A percentile compares a stretch with the other conserved stretches of the same genome.
These are phyloP conservation scores for Cephalopholis sonnerati DNA, from an alignment of 2,113 vertebrate genomes.

Conservation along the genomic window DNA sequence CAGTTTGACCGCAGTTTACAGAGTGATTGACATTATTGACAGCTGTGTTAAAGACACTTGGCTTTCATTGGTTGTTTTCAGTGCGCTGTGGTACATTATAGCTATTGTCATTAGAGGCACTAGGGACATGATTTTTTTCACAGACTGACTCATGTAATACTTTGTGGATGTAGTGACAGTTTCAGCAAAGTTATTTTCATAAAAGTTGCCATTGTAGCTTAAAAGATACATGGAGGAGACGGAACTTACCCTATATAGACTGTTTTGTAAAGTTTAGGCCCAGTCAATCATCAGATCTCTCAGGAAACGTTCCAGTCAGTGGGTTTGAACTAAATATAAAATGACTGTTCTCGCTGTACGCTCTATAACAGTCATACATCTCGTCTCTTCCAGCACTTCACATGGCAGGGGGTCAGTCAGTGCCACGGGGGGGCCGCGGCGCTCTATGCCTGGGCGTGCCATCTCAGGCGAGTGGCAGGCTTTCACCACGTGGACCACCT, in stretches of 20 bases:
- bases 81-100: too few relatives aligned
- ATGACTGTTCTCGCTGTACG: slow-evolving; percentile 26
- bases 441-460: slow-evolving; percentile 61
- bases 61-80: too few relatives aligned
- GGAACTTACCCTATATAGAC: neutral
- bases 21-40: too few relatives aligned
- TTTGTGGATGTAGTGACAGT: too few relatives aligned
- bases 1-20: too few relatives aligned
- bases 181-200: too few relatives aligned
- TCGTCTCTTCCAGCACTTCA: slow-evolving; percentile 28
- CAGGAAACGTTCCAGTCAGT: slow-evolving; percentile 34
- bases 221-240: neutral
- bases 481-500: slow-evolving; percentile 72
- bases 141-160: too few relatives aligned
- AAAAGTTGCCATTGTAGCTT: too few relatives aligned
- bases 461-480: slow-evolving; percentile 70
- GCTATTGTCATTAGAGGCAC: too few relatives aligned
- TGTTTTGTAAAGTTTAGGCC: slow-evolving; percentile 20
- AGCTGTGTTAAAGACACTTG: too few relatives aligned
- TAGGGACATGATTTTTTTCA: too few relatives aligned
- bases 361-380: slow-evolving; percentile 35
- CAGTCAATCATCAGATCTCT: slow-evolving; percentile 29
- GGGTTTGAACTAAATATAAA: slow-evolving; percentile 54
- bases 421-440: slow-evolving; percentile 41
- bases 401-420: slow-evolving; percentile 44